Base-by-base conservation (phyloP, 2,888 invertebrate species). In the Apantesis nais region DNA sequence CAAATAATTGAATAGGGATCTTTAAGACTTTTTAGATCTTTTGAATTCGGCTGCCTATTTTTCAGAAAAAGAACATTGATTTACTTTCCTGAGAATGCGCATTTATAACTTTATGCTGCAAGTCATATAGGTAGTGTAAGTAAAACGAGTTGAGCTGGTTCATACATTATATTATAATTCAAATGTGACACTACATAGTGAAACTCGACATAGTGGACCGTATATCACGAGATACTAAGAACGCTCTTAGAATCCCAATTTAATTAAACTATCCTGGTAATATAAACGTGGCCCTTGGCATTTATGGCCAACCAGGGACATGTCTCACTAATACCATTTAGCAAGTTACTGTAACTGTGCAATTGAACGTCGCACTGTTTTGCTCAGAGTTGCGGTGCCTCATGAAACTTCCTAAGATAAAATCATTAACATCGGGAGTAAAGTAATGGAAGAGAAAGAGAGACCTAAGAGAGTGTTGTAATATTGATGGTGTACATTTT, bases 201-300 rank as follows among this genome's bases (percentile, higher is more conserved):
- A 12, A 12, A 16, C 34, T 44, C 63, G 16, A 63, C 19, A 63
- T 44, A 63, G 63, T 44, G 44, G 31, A 44, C 44, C 44, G 44
- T 63, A 44, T 44, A 31, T 63, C 63, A 63, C 63, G 19, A 29
- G 63, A 63, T 29, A 63, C 41, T 63, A 63, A 41, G 44, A 63
- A 44, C 65, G 9, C 34, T 65, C 65, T 65, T 37, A 76, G 75
- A 71, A 78, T 74, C 41, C 71, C 55, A 68, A 72, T 78, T 78
- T 78, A 78, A 78, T 78, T 78, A 76, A 78, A 78, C 69, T 76
- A 78, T 68, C 71, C 55, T 66, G 60, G 71, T 74, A 74, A 74
- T 74, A 78, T 76, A 72, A 74, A 78, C 77, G 11, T 63, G 70
- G 73, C 72, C 73, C 71, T 68, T 71, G 78, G 76, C 78, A 78